Evolutionary conservation across 1,140 invertebrate species (phyloP), one percentile per base, ranked within the genome.

Genomic region (Ericerus pela): DNA sequence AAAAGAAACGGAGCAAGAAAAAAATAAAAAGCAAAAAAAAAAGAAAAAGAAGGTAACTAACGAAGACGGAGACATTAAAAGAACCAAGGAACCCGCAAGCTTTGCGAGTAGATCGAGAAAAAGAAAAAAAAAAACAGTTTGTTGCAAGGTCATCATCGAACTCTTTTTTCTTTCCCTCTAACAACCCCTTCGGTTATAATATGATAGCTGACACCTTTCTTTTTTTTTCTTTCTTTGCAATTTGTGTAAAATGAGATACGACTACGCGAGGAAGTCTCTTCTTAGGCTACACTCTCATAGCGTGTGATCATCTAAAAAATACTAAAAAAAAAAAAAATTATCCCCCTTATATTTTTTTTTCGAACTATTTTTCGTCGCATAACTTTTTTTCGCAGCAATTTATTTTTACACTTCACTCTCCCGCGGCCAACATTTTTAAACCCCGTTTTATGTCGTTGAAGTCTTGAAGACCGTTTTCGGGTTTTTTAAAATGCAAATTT

Each of bases 171-270:
- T 8, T n/a, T 33, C 30, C 26, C 18, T 24, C 26, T 47, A 47
- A 47, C 41, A 24, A 47, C 26, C 14, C 37, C 37, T n/a, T n/a
- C 41, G 41, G 41, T 20, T 47, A 47, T 47, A n/a, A n/a, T n/a
- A n/a, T n/a, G 41, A 47, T 47, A 47, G 11, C 41, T 47, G 41
- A 47, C 41, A 47, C 41, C 41, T 24, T 47, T 47, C 26, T 47
- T 47, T 47, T 47, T 22, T 22, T 38, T 14, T 38, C 14, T 24
- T n/a, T n/a, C n/a, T n/a, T n/a, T n/a, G n/a, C 41, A 47, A 47
- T 47, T 47, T 47, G 41, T 47, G 41, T 47, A 47, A 47, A 47
- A 47, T 47, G 41, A 47, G 41, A 47, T 47, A 47, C 41, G 41
- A 47, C 41, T 47, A n/a, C n/a, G n/a, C n/a, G n/a, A n/a, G n/a